Conservation (phyloP, 1,140 invertebrate species). For the Bombus breviceps region DNA sequence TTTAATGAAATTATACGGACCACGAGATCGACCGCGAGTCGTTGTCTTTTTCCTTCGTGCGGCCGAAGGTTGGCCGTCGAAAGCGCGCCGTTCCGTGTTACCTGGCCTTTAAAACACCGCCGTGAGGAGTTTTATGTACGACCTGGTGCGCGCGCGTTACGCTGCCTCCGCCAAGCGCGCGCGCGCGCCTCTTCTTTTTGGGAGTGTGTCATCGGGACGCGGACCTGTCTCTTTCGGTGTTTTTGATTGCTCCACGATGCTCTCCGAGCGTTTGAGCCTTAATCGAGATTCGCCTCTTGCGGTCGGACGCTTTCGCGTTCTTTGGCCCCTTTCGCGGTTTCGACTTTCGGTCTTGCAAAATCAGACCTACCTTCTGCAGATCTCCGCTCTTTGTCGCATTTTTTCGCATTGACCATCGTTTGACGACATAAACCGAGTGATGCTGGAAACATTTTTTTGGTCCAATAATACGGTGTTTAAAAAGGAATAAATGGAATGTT, state of each 20-base stretch:
- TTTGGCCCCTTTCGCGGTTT: neutral
- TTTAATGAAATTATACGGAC: conserved; percentile 65
- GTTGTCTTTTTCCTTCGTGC: neutral
- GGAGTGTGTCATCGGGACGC: conserved; percentile 37
- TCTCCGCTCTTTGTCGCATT: neutral
- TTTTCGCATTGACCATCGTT: neutral
- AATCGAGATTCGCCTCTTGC: conserved; percentile 34
- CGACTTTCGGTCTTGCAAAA: conserved; percentile 30
- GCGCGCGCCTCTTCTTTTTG: conserved; percentile 6
- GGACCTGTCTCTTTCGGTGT: conserved; percentile 16
- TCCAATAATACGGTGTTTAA: neutral
- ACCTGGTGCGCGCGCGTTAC: neutral
- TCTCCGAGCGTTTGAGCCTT: conserved; percentile 7
- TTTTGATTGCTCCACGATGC: conserved; percentile 26
- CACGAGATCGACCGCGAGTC: conserved; percentile 26
- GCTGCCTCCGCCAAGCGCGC: no score
- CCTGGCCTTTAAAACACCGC: conserved; percentile 16
- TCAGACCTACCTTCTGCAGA: neutral
- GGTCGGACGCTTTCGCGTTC: conserved; percentile 44
- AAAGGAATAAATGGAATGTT: neutral
- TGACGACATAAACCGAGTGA: neutral
- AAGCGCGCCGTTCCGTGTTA: conserved; percentile 29
- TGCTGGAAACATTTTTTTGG: neutral
- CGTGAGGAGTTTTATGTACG: conserved; percentile 8
- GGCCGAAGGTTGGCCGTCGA: conserved; percentile 34